Evolutionary conservation across 2,888 invertebrate genomes (phyloP).

Genomic region (Platerodrilus igneus): DNA sequence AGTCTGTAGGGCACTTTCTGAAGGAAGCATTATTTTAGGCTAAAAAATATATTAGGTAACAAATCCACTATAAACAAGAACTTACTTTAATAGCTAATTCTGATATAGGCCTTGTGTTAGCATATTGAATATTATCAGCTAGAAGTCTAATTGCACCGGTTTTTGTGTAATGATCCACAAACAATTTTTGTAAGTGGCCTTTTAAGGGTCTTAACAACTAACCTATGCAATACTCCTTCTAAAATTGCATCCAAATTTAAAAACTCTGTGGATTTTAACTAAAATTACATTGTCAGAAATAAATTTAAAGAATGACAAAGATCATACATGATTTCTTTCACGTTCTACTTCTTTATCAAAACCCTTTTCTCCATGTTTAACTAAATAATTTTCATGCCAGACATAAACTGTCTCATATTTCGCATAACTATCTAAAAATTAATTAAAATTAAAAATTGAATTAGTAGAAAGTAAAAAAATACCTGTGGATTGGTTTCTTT

Average conservation of each 20-base stretch:
- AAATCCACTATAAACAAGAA: conserved; percentile 1
- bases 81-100: conserved; percentile 66
- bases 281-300: conserved; percentile 32
- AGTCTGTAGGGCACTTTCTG: conserved; percentile 66
- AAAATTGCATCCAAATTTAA: conserved; percentile 92
- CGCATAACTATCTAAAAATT: conserved; percentile 68
- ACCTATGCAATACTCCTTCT: conserved; percentile 89
- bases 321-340: conserved; percentile 68
- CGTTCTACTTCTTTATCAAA: conserved; percentile 88
- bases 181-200: conserved; percentile 75
- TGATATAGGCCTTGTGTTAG: conserved; percentile 62
- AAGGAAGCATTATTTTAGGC: conserved; percentile 73
- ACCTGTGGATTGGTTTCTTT: conserved; percentile 81
- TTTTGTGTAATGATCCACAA: conserved; percentile 82
- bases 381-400: conserved; percentile 97
- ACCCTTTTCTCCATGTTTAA: conserved; percentile 91
- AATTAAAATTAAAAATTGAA: conserved; percentile 9
- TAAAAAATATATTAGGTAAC: conserved; percentile 38
- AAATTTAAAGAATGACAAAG: conserved; percentile 1
- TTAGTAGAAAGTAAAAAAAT: conserved; percentile 15
- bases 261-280: conserved; percentile 85
- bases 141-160: conserved; percentile 68
- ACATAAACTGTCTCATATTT: conserved; percentile 95
- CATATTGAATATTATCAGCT: conserved; percentile 66
- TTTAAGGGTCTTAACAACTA: conserved; percentile 84